These are phyloP conservation scores for Apodemus speciosus DNA, from an alignment of 2,113 vertebrate genomes.

Conservation along the genomic window DNA sequence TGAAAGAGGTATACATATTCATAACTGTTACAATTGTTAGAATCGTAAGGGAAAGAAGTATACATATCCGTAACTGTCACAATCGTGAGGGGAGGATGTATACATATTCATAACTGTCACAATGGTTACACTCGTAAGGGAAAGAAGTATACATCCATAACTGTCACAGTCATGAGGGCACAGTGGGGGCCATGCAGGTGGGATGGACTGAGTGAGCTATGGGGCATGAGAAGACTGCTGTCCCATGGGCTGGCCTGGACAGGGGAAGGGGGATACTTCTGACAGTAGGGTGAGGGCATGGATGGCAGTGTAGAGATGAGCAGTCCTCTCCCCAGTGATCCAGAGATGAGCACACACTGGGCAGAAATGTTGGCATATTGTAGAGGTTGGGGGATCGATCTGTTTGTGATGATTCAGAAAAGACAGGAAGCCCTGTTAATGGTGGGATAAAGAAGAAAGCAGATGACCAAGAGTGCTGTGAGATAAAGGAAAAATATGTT, in stretches of 20 bases:
- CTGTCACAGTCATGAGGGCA: background rate
- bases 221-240: background rate
- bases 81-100: no score
- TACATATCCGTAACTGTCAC: no score
- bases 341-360: background rate
- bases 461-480: background rate
- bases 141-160: no score
- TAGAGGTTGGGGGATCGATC: background rate
- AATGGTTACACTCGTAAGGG: no score
- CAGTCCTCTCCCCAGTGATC: background rate
- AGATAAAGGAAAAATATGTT: background rate
- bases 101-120: no score
- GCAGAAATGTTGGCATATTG: background rate
- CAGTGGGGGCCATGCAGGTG: background rate
- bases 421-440: background rate
- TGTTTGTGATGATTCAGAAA: background rate
- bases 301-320: background rate
- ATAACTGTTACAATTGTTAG: no score
- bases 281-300: background rate
- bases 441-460: background rate
- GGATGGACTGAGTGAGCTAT: background rate
- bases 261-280: background rate
- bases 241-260: fast-evolving
- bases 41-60: no score
- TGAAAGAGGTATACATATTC: background rate